Conservation (phyloP, 2,797 vertebrate species). For the Anas bernieri region DNA sequence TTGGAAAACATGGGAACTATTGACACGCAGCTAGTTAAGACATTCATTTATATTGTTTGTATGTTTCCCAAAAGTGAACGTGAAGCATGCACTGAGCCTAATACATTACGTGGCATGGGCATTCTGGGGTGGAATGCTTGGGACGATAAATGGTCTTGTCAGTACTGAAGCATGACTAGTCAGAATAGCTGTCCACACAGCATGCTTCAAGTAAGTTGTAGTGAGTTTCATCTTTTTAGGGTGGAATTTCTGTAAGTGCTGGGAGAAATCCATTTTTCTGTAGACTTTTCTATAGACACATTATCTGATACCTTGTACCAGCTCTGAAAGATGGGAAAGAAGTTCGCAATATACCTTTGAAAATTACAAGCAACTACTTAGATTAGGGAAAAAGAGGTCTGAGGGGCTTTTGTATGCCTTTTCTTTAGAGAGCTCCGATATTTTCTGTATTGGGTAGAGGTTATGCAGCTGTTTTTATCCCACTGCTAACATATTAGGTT, state of each 20-base stretch:
- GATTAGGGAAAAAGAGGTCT: neutral
- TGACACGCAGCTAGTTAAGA: neutral
- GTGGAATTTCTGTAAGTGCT: neutral
- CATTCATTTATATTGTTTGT: accelerated
- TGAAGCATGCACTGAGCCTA: neutral
- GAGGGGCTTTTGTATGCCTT: neutral
- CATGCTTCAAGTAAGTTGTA: too few relatives aligned
- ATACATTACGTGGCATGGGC: accelerated
- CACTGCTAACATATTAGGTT: constrained; percentile 38
- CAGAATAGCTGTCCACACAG: neutral
- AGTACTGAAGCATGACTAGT: neutral
- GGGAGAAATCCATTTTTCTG: neutral
- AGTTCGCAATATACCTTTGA: neutral
- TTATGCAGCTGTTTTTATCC: neutral
- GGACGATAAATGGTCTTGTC: neutral
- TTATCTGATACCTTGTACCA: neutral
- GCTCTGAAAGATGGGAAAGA: neutral
- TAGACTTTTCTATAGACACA: neutral
- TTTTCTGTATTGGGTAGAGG: neutral
- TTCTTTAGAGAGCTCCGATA: neutral
- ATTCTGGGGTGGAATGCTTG: neutral
- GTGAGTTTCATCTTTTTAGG: neutral
- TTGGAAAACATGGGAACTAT: accelerated
- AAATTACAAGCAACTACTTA: neutral
- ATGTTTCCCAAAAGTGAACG: neutral